These are phyloP conservation scores for Aleadryas rufinucha DNA, from an alignment of 2,113 vertebrate genomes.

Conservation along the genomic window DNA sequence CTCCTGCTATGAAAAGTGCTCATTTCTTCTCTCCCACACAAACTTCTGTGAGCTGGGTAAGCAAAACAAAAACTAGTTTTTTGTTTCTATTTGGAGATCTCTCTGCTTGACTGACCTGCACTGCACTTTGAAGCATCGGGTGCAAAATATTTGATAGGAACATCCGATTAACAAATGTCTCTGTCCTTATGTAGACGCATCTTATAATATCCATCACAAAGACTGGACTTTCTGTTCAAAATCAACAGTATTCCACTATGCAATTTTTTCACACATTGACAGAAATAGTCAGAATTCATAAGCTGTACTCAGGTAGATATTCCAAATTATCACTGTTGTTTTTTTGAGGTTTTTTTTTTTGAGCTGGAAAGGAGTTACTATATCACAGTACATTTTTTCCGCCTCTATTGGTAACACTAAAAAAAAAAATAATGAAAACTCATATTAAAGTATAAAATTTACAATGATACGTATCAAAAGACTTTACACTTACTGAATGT, in stretches of 20 bases:
- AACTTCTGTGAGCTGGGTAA: neutral
- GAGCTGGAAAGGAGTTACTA: neutral
- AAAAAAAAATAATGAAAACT: neutral
- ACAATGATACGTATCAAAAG: neutral
- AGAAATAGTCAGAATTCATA: neutral
- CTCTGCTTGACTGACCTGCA: neutral
- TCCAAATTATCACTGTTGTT: neutral
- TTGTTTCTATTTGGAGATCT: neutral
- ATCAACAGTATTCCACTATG: neutral
- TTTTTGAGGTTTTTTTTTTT: neutral
- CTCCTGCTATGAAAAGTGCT: neutral
- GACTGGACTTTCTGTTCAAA: neutral
- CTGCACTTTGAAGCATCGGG: neutral
- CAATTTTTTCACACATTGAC: neutral
- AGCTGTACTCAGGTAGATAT: neutral
- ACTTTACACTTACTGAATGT: neutral
- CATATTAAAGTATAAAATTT: neutral
- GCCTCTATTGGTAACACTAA: neutral
- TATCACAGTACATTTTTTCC: neutral
- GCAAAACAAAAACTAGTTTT: neutral
- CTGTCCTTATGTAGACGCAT: neutral
- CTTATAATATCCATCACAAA: neutral
- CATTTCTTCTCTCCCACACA: neutral
- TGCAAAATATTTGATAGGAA: neutral
- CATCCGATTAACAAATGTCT: neutral